Conservation (phyloP, 2,888 invertebrate species). For the Hipparchia sbordonii region DNA sequence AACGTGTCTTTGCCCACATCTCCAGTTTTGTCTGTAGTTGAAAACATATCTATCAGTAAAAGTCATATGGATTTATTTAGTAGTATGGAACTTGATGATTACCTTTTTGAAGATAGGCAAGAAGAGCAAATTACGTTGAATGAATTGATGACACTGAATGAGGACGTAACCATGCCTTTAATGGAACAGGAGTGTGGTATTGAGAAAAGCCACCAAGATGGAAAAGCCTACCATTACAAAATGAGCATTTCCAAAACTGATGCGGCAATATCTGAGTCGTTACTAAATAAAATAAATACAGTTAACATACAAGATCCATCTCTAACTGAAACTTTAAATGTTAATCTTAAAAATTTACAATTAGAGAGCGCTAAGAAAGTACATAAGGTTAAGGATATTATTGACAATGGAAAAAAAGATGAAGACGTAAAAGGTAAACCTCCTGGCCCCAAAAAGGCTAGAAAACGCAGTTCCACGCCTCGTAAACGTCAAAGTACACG, state of each 20-base stretch:
- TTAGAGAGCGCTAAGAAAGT: slow-evolving; percentile 70
- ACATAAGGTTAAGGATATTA: slow-evolving; percentile 40
- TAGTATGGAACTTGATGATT: slow-evolving; percentile 43
- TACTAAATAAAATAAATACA: slow-evolving; percentile 53
- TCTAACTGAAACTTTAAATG: slow-evolving; percentile 60
- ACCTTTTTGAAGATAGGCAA: slow-evolving; percentile 29
- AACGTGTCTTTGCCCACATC: slow-evolving; percentile 65
- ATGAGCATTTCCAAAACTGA: slow-evolving; percentile 35
- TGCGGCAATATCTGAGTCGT: slow-evolving; percentile 51
- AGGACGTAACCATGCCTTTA: slow-evolving; percentile 62
- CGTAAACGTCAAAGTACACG: slow-evolving; percentile 39
- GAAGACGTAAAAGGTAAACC: slow-evolving; percentile 13
- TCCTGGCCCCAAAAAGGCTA: slow-evolving; percentile 39
- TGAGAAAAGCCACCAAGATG: slow-evolving; percentile 41
- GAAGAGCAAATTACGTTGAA: slow-evolving; percentile 43
- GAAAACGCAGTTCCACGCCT: slow-evolving; percentile 46
- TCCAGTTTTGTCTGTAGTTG: slow-evolving; percentile 72
- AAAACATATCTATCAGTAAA: slow-evolving; percentile 65
- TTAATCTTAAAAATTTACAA: slow-evolving; percentile 59
- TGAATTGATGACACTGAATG: slow-evolving; percentile 54
- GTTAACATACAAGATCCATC: slow-evolving; percentile 55
- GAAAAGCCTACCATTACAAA: slow-evolving; percentile 38
- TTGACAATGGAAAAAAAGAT: slow-evolving; percentile 43
- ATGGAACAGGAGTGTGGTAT: slow-evolving; percentile 64
- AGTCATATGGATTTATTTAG: slow-evolving; percentile 45